phyloP scores from a whole-genome alignment of 2,888 invertebrate genomes.

The Galeopsomyia nigrocyanea region DNA sequence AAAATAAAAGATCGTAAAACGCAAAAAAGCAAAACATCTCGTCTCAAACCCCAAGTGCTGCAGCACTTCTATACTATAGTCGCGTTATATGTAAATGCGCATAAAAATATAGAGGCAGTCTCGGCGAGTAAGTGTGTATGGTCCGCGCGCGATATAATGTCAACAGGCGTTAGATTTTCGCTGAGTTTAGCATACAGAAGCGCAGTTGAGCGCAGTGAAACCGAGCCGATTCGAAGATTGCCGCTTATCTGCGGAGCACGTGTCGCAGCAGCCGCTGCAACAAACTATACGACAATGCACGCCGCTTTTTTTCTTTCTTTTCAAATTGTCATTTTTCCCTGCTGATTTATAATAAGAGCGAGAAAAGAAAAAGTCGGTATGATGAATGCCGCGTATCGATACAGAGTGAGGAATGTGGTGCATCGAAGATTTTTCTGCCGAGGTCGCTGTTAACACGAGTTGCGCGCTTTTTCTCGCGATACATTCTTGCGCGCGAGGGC shows the following conservation, averaged over 20 bases:
- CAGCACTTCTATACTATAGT: no score
- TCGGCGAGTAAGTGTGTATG: not conserved
- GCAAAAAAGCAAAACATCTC: no score
- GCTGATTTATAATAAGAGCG: no score
- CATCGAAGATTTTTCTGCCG: conserved; percentile 26
- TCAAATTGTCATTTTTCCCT: no score
- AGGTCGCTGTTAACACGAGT: conserved; percentile 26
- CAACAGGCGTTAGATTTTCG: conserved; percentile 48
- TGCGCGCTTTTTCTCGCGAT: conserved; percentile 41
- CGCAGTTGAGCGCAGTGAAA: conserved; percentile 43
- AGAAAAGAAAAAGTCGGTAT: not conserved
- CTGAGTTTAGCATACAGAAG: conserved; percentile 33
- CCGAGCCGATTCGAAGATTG: conserved; percentile 50
- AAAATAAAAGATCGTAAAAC: no score
- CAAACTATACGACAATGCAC: conserved; percentile 49
- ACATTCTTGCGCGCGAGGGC: no score
- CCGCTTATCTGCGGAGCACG: conserved; percentile 53
- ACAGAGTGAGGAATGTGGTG: conserved; percentile 25
- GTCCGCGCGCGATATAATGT: conserved; percentile 23
- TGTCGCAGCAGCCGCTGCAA: conserved; percentile 48
- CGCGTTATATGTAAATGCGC: no score
- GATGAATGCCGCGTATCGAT: conserved; percentile 40
- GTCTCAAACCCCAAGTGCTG: no score
- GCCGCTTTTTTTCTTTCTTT: no score
- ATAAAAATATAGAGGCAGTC: no score